Evolutionary conservation across 2,797 vertebrate genomes (phyloP), one percentile per base, ranked within the genome.

Genomic region (Ctenopoma multispine): DNA sequence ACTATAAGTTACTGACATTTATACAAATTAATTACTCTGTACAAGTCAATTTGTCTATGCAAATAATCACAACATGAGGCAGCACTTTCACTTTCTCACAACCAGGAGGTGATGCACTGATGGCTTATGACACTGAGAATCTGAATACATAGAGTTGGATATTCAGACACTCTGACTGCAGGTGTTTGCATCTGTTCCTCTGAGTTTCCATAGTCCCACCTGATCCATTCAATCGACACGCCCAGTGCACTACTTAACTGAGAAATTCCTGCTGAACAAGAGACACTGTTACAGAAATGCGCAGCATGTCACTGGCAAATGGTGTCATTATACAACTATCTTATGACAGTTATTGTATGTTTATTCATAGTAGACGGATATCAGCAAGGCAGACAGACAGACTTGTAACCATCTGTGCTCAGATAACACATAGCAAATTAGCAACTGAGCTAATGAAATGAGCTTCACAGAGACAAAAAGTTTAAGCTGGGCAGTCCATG

Each of bases 341-440:
- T 23, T 21, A 65, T 57, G 70, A 81, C 66, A 59, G 74, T 77
- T 46, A 41, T 49, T 51, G 46, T 51, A 44, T 72, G 75, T 82
- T 64, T 67, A 57, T 46, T 74, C 44, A 51, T 67, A 74, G 76
- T 69, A 79, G 75, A 84, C 63, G 58, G 65, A 68, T 68, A 84
- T 85, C 68, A 63, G 75, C 77, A 68, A 78, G 78, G 77, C 80
- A 47, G 77, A 81, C 69, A 61, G 72, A 83, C 77, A 78, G 51
- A 85, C 1, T 40, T 49, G 1, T 41, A 66, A 80, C 74, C 51
- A 64, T 77, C 82, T 79, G 78, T 70, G 82, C 80, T 79, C 66
- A 75, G 75, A 77, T 66, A 69, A 84, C 84, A 69, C 71, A 48
- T 85, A 83, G 82, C 81, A 43, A 76, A 44, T 75, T 70, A 86